Evolutionary conservation across 2,888 invertebrate species (phyloP).

Genomic region (Diaperis boleti): DNA sequence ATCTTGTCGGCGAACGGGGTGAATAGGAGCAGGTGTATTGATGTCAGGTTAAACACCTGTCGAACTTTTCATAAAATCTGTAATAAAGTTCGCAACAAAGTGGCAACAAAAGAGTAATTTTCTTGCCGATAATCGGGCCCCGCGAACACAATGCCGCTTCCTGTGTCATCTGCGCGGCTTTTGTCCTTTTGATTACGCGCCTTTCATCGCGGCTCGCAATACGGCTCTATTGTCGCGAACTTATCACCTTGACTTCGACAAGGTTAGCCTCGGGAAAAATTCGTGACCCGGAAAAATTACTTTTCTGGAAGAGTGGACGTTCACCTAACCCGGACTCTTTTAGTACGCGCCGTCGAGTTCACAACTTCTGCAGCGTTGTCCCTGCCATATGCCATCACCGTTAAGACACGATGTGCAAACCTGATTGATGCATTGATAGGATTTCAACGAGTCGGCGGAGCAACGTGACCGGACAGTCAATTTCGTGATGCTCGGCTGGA

Average conservation of each 20-base stretch:
- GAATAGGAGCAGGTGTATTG: not conserved
- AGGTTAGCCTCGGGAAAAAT: slow-evolving; percentile 2
- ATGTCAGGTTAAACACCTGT: slow-evolving; percentile 4
- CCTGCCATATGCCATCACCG: slow-evolving; percentile 6
- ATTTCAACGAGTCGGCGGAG: not conserved
- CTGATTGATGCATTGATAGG: slow-evolving; percentile 3
- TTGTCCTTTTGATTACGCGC: not conserved
- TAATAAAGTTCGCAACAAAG: not conserved
- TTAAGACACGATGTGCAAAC: slow-evolving; percentile 8
- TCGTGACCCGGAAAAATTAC: slow-evolving; percentile 13
- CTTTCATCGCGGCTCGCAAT: not conserved
- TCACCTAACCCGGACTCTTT: slow-evolving; percentile 38
- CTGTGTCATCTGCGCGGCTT: slow-evolving; percentile 9
- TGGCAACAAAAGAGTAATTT: not conserved
- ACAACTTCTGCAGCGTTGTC: slow-evolving; percentile 8
- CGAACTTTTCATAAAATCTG: slow-evolving; percentile 11
- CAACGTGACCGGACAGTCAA: slow-evolving; percentile 7
- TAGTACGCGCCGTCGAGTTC: too few relatives aligned
- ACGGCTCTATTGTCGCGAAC: slow-evolving; percentile 10
- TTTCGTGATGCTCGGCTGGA: slow-evolving; percentile 1
- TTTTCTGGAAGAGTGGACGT: slow-evolving; percentile 22
- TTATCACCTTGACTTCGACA: slow-evolving; percentile 17
- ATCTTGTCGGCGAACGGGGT: not conserved
- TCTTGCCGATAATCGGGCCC: not conserved
- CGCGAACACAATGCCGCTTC: not conserved